These are phyloP conservation scores for Synergus laeviventris DNA, from an alignment of 2,888 invertebrate species.

Conservation along the genomic window DNA sequence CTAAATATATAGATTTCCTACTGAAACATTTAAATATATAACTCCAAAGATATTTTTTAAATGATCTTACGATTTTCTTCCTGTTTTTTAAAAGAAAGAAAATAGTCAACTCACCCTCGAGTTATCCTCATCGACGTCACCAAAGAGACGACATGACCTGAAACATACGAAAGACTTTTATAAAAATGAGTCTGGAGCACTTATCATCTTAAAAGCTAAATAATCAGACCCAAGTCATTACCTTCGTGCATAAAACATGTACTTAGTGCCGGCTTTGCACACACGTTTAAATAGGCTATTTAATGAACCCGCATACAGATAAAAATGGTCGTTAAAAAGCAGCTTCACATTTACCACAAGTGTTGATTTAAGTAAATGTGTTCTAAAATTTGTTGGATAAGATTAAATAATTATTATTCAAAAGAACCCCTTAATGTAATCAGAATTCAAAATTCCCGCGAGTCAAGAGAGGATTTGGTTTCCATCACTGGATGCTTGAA, in stretches of 20 bases:
- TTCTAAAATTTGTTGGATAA: background rate
- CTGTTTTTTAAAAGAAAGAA: background rate
- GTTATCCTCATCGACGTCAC: conserved; percentile 43
- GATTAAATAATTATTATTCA: too few relatives aligned
- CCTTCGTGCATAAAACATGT: conserved; percentile 35
- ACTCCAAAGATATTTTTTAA: background rate
- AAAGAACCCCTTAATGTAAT: too few relatives aligned
- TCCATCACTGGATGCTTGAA: conserved; percentile 26
- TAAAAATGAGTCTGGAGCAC: background rate
- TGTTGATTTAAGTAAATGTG: conserved; percentile 19
- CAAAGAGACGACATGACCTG: background rate
- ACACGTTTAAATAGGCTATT: conserved; percentile 47
- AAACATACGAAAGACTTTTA: background rate
- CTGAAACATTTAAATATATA: background rate
- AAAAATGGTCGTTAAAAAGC: conserved; percentile 26
- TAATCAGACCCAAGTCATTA: conserved; percentile 25
- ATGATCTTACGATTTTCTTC: background rate
- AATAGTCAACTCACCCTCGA: conserved; percentile 39
- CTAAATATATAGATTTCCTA: background rate
- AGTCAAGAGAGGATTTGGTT: conserved; percentile 39
- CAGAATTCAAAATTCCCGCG: conserved; percentile 43
- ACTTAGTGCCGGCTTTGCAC: conserved; percentile 1
- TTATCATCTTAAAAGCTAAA: conserved; percentile 31
- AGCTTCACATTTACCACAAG: conserved; percentile 16
- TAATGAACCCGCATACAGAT: conserved; percentile 59